Conservation (phyloP, 92 coral and sea anemone genomes). For the Galaxea fascicularis region DNA sequence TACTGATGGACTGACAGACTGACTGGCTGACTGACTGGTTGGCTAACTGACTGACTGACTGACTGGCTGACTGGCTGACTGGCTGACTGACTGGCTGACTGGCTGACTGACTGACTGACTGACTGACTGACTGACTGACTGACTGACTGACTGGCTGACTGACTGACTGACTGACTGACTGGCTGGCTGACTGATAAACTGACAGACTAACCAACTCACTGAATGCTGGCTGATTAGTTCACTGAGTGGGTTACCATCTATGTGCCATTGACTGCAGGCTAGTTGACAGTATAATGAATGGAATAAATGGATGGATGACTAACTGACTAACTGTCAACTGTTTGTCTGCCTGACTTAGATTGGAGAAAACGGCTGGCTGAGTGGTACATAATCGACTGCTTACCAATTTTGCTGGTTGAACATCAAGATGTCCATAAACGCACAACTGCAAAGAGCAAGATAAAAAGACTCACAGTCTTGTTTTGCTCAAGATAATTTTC, state of each 20-base stretch:
- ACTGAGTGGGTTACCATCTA: neutral
- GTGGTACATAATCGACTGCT: neutral
- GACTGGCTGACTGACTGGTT: no score
- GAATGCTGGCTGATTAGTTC: neutral
- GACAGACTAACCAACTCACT: neutral
- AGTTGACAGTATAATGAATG: neutral
- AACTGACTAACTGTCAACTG: neutral
- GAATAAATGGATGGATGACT: neutral
- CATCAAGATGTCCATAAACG: conserved; percentile 97
- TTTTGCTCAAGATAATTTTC: neutral
- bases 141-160: no score
- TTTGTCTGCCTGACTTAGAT: neutral
- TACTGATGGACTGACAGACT: no score
- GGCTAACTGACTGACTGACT: no score
- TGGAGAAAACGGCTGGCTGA: neutral
- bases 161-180: no score
- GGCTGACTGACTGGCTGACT: no score
- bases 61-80: no score
- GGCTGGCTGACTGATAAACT: no score
- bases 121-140: no score
- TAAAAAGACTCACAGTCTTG: neutral
- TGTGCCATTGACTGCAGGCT: neutral
- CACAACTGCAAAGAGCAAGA: conserved; percentile 73
- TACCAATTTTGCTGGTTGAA: conserved; percentile 90
- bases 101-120: no score